phyloP scores from a whole-genome alignment of 2,888 invertebrate genomes.

The Celastrina argiolus region DNA sequence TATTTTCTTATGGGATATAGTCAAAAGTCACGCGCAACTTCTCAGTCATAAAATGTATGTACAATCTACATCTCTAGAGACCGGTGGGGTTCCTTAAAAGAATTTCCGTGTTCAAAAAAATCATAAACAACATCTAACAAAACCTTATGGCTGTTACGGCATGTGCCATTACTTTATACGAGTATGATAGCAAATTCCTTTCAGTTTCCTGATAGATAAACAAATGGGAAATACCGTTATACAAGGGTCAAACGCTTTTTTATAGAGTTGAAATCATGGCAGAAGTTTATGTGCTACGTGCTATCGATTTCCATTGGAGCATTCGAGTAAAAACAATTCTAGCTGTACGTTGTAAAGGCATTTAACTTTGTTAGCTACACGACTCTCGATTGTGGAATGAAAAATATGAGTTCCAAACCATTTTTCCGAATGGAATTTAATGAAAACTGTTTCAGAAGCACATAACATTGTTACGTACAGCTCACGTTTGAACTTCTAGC shows the following conservation, averaged over 20 bases:
- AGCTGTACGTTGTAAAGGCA: not conserved
- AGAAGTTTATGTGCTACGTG: not conserved
- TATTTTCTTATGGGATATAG: too few species aligned
- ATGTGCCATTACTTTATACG: too few species aligned
- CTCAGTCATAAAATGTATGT: too few species aligned
- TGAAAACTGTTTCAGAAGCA: not conserved
- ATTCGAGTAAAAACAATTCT: not conserved
- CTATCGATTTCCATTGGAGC: not conserved
- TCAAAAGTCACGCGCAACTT: too few species aligned
- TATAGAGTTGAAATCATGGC: not conserved
- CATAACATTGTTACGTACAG: too few species aligned
- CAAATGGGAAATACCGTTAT: not conserved
- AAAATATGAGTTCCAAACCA: not conserved
- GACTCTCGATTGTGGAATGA: not conserved
- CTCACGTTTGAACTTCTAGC: too few species aligned
- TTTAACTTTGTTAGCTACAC: not conserved
- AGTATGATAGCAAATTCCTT: not conserved
- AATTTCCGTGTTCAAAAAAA: not conserved
- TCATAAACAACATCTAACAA: not conserved
- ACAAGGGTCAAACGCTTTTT: constrained; percentile 4
- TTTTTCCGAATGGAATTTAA: not conserved
- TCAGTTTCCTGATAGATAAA: not conserved
- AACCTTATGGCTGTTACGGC: not conserved
- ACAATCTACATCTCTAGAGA: not conserved
- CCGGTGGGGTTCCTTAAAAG: not conserved